Evolutionary conservation across 2,888 invertebrate species (phyloP), one percentile per base, ranked within the genome.

Genomic region (Aporophyla nigra): DNA sequence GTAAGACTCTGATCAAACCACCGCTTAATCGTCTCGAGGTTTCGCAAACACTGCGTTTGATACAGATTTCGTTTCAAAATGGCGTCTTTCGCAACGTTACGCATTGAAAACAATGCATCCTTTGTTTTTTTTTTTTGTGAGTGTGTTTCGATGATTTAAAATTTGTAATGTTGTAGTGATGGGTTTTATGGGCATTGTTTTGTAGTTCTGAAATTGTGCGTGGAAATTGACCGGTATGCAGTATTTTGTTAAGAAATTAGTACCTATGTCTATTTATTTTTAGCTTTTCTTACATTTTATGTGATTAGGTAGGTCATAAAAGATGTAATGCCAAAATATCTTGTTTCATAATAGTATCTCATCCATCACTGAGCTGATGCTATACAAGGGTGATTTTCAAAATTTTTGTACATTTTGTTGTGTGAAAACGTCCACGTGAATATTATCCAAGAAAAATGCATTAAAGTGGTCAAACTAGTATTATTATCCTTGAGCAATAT

Each of bases 1-100:
- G 89, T 82, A 89, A 88, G 82, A 82, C 76, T 84, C 72, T 82
- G 85, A 88, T 89, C 82, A 87, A 85, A 84, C 80, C 67, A 58
- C 78, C 71, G 81, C 80, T 86, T 87, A 85, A 87, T 79, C 81
- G 83, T 80, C 72, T 80, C 71, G 58, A 19, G 4, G 59, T 88
- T 85, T 83, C 85, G 82, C 71, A 89, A 85, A 76, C 75, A 5
- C 70, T 54, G 66, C 69, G 75, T 76, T 77, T 81, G 73, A 83
- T 83, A 82, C 78, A 78, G 78, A 81, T 87, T 85, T 77, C 53
- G 66, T 87, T 86, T 83, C 88, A 87, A 88, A 87, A 87, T 73
- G 7, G 19, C 19, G 65, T 68, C 63, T 87, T 88, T 65, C 58
- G 76, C 70, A 88, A 87, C 27, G 61, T 71, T 74, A 80, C 88